phyloP scores from a whole-genome alignment of 2,888 invertebrate genomes.

The Phyllotreta cruciferae region DNA sequence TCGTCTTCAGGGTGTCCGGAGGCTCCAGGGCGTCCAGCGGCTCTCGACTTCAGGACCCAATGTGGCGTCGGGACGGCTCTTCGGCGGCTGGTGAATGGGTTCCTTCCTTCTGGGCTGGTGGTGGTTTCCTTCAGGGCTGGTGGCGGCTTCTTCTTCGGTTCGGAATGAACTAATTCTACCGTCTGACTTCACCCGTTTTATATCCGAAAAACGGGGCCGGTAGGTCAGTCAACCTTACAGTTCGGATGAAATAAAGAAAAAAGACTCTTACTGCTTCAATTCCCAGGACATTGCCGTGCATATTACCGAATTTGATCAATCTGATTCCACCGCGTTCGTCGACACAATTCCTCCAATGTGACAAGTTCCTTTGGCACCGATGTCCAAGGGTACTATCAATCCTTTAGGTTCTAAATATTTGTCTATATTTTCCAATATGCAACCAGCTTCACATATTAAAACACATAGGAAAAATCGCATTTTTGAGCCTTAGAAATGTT shows the following conservation, averaged over 20 bases:
- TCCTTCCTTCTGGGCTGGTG: too few species aligned
- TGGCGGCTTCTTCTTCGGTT: too few species aligned
- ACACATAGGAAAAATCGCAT: constrained; percentile 60
- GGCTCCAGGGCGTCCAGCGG: too few species aligned
- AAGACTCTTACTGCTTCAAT: constrained; percentile 81
- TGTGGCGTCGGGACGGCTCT: too few species aligned
- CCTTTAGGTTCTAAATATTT: constrained; percentile 72
- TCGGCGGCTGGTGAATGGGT: too few species aligned
- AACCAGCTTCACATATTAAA: constrained; percentile 86
- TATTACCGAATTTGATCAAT: constrained; percentile 85
- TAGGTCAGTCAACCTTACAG: too few species aligned
- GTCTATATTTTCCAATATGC: constrained; percentile 86
- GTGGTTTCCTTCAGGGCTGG: too few species aligned
- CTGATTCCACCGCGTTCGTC: constrained; percentile 96
- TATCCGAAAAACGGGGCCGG: too few species aligned
- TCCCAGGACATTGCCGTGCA: constrained; percentile 90
- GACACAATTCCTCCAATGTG: constrained; percentile 95
- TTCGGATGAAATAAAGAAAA: not conserved
- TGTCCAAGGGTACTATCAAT: constrained; percentile 92
- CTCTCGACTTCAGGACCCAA: too few species aligned
- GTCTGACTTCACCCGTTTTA: too few species aligned
- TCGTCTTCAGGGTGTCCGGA: too few species aligned
- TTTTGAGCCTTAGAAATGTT: not conserved
- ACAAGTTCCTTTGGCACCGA: constrained; percentile 95
- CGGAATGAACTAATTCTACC: too few species aligned